Evolutionary conservation across 2,888 invertebrate genomes (phyloP).

Genomic region (Callimorpha dominula): DNA sequence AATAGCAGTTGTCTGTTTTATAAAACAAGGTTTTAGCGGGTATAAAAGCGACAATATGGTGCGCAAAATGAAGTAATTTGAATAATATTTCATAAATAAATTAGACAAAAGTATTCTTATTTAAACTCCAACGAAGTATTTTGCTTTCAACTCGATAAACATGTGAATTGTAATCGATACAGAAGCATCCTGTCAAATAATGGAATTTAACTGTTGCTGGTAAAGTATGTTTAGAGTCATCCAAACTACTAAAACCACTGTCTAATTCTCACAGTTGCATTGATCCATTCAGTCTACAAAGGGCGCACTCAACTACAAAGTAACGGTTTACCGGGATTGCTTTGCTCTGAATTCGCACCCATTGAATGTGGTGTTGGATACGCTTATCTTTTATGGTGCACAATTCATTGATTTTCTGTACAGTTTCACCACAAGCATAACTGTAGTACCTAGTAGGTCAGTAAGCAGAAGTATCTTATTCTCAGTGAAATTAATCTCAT

Average conservation of each 20-base stretch:
- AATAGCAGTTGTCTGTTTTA: too few species aligned
- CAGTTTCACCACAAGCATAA: not conserved
- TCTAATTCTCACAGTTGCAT: not conserved
- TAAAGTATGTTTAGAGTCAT: not conserved
- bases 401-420: not conserved
- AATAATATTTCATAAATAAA: too few species aligned
- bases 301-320: not conserved
- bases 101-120: too few species aligned
- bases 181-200: not conserved
- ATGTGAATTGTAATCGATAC: not conserved
- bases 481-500: too few species aligned
- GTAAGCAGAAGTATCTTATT: not conserved
- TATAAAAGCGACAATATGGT: too few species aligned
- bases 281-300: not conserved
- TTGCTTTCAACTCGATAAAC: not conserved
- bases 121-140: too few species aligned
- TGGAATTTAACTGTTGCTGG: not conserved
- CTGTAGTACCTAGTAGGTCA: not conserved
- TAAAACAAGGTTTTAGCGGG: too few species aligned
- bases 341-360: not conserved
- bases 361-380: not conserved
- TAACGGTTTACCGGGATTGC: not conserved
- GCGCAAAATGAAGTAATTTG: too few species aligned
- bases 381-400: not conserved
- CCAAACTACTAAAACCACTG: not conserved